phyloP scores from a whole-genome alignment of 1,140 invertebrate genomes.

The Papilio glaucus region DNA sequence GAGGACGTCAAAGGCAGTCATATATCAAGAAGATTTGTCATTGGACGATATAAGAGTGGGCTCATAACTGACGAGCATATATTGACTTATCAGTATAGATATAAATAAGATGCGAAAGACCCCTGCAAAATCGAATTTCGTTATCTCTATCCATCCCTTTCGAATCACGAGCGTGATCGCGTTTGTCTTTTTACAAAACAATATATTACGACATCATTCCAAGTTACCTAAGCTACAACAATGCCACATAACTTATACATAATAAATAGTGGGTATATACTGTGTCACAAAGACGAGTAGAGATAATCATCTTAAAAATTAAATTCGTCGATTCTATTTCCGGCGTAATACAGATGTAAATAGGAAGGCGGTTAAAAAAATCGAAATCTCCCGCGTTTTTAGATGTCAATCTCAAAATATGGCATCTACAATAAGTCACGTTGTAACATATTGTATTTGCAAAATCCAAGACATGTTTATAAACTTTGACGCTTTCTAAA shows the following conservation, averaged over 20 bases:
- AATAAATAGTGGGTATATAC: not conserved
- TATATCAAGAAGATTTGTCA: not conserved
- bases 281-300: not conserved
- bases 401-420: slow-evolving; percentile 25
- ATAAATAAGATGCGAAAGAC: no score
- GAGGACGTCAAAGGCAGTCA: not conserved
- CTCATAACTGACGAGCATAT: no score
- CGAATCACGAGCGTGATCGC: not conserved
- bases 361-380: slow-evolving; percentile 11
- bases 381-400: not conserved
- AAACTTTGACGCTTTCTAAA: slow-evolving; percentile 12
- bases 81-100: no score
- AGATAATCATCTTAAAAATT: slow-evolving; percentile 25
- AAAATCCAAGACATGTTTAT: slow-evolving; percentile 6
- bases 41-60: not conserved
- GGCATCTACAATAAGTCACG: slow-evolving; percentile 4
- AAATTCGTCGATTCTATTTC: slow-evolving; percentile 11
- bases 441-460: slow-evolving; percentile 17
- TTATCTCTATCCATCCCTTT: not conserved
- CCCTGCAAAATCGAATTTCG: no score
- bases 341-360: slow-evolving; percentile 25
- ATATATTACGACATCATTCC: slow-evolving; percentile 11
- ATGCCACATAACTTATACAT: slow-evolving; percentile 8
- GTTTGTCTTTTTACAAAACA: slow-evolving; percentile 2
- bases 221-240: slow-evolving; percentile 13